Percentiles rank a stretch among this genome's conserved stretches.
Evolutionary conservation across 1,140 invertebrate species (phyloP).

Genomic region (Sycophaga agraensis): DNA sequence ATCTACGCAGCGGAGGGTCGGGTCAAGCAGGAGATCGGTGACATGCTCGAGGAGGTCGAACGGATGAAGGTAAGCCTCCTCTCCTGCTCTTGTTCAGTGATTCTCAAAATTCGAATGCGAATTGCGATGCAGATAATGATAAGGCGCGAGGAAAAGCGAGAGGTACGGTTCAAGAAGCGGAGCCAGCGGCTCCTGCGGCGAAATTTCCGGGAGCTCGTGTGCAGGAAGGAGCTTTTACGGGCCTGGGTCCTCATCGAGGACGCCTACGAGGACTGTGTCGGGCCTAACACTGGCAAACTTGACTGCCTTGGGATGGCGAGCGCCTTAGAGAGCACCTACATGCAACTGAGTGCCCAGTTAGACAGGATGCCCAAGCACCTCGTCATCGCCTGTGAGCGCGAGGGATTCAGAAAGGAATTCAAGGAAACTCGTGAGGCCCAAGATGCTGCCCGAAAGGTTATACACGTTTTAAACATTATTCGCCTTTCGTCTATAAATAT

Average conservation of each 20-base stretch:
- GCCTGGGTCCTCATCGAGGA: slow-evolving; percentile 66
- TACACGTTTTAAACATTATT: no score
- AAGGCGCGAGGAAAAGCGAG: slow-evolving; percentile 49
- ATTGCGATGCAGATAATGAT: slow-evolving; percentile 38
- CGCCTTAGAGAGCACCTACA: slow-evolving; percentile 64
- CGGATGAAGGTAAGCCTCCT: slow-evolving; percentile 40
- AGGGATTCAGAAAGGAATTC: slow-evolving; percentile 62
- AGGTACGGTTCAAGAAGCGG: slow-evolving; percentile 50
- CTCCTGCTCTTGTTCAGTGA: background rate
- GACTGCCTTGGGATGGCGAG: slow-evolving; percentile 60
- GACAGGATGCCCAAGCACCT: slow-evolving; percentile 63
- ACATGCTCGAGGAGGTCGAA: slow-evolving; percentile 44
- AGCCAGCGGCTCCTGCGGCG: slow-evolving; percentile 53
- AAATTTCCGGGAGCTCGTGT: slow-evolving; percentile 56
- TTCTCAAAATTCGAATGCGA: no score
- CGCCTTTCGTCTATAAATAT: no score
- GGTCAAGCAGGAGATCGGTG: slow-evolving; percentile 45
- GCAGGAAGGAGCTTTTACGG: slow-evolving; percentile 61
- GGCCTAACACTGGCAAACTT: slow-evolving; percentile 58
- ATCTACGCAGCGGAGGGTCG: slow-evolving; percentile 47
- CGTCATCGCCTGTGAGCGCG: slow-evolving; percentile 60
- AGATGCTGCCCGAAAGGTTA: slow-evolving; percentile 63
- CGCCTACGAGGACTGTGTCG: slow-evolving; percentile 65
- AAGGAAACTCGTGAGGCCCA: slow-evolving; percentile 62
- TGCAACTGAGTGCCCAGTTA: slow-evolving; percentile 60